Base-by-base conservation (phyloP, 2,888 invertebrate genomes). In the Nezara viridula region DNA sequence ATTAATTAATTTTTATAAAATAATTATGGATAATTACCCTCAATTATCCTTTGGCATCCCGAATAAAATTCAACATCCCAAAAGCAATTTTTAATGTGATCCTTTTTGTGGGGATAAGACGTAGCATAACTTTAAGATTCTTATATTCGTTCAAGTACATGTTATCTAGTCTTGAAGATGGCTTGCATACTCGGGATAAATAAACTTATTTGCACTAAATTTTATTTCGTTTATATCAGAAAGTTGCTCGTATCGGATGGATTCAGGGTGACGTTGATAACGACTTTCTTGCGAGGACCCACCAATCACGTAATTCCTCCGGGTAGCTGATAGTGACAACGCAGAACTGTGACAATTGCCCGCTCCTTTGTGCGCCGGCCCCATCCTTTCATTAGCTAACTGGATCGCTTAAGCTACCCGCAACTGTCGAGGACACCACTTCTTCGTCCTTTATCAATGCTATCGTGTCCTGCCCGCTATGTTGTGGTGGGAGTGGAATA, bases 331-430 rank as follows among this genome's bases (percentile, higher is more conserved):
- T 60, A 60, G 27, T 60, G 60, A 60, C 60, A 60, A 14, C 27
- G 27, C 27, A 55, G 7, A n/a, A 10, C 10, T 2, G n/a, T n/a
- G 60, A 12, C 60, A 60, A 14, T 60, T 60, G 60, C 10, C 14
- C 60, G 27, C 14, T 24, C 60, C 60, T 60, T 60, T 60, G 60
- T 60, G 27, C 16, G 2, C 60, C 60, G 12, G 27, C 7, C 27
- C 2, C 27, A 60, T 60, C 60, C 60, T 60, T 60, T 60, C 60
- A 60, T 60, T 60, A 60, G 60, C 60, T 60, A 60, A 60, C 60
- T 27, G 60, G n/a, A 14, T 60, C 60, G 60, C 12, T 60, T 60
- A 60, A 60, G 4, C 27, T 60, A 14, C 27, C 12, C 27, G n/a
- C 60, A 4, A 55, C 55, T 55, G 55, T 55, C 55, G 55, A 55